Base-by-base conservation (phyloP, 1,140 invertebrate genomes). In the Bombus pyrosoma region DNA sequence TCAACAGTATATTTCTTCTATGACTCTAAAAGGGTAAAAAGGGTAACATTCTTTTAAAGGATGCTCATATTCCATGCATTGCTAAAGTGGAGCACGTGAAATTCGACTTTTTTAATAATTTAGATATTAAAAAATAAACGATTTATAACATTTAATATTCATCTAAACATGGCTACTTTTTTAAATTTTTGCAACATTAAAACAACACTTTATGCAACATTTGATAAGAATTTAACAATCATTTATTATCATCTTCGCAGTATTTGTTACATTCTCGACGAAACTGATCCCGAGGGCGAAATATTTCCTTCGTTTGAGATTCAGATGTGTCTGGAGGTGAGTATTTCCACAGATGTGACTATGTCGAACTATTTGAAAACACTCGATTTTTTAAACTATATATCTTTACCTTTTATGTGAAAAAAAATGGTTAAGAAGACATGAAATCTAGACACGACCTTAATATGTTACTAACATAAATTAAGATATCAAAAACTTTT, bases 261-360 rank as follows among this genome's bases (percentile, higher is more conserved):
- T 73, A 91, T 96, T 25, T 92, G 91, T 80, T 95, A 95, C 74
- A 92, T 96, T 25, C 95, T 94, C 5, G 93, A 92, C 90, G 95
- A 96, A 91, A 96, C 91, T 85, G 94, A 93, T 93, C 93, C 86
- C 81, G 94, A 89, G 87, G 83, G 81, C 32, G 85, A 90, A 28
- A 87, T 92, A 18, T 83, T 78, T 6, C 96, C 96, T 0, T 93
- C 97, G 0, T 96, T 97, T 88, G 96, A 97, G 92, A 96, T 97
- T 41, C 93, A 96, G 43, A 94, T 98, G 86, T 96, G 96, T 86
- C 94, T 98, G 5, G 95, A 96, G 72, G 95, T 47, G n/a, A 83
- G 32, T 37, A n/a, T 41, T 28, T 53, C 8, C 13, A 18, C 15
- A n/a, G 25, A 59, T 37, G 5, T 47, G 5, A 12, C 3, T 13